Conservation (phyloP, 2,888 invertebrate genomes). For the Harpalus rufipes region DNA sequence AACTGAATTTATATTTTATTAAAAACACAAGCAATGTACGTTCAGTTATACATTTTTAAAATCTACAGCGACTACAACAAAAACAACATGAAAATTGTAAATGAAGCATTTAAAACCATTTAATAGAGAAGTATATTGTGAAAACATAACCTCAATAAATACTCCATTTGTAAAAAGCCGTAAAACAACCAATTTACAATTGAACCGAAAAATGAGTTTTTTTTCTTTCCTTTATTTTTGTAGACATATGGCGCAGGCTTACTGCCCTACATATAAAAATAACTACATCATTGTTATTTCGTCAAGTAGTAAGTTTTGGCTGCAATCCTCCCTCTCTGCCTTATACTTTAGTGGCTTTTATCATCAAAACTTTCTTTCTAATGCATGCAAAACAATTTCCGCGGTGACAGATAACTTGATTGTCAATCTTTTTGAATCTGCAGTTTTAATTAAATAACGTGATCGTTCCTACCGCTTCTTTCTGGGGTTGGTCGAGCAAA, state of each 20-base stretch:
- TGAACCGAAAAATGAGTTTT: slow-evolving; percentile 33
- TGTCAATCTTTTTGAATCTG: slow-evolving; percentile 66
- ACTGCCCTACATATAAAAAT: slow-evolving; percentile 51
- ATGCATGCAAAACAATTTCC: slow-evolving; percentile 61
- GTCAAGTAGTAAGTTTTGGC: slow-evolving; percentile 10
- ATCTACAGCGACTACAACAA: neutral
- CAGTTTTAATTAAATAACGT: slow-evolving; percentile 61
- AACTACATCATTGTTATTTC: slow-evolving; percentile 31
- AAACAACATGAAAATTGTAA: neutral
- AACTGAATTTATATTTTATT: too few species aligned
- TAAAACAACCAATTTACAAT: slow-evolving; percentile 26
- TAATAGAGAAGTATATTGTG: neutral
- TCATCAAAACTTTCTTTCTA: slow-evolving; percentile 55
- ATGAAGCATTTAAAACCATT: neutral
- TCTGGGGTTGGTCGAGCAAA: slow-evolving; percentile 55
- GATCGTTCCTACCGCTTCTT: slow-evolving; percentile 64
- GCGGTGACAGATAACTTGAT: slow-evolving; percentile 62
- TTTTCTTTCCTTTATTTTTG: slow-evolving; percentile 10
- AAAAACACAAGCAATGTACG: too few species aligned
- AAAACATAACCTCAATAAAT: slow-evolving; percentile 10
- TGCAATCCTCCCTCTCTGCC: neutral
- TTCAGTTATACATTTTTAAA: too few species aligned
- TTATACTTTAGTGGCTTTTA: neutral
- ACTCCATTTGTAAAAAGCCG: slow-evolving; percentile 3
- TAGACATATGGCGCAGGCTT: slow-evolving; percentile 24